Percentiles rank a stretch among this genome's conserved stretches.
phyloP scores from a whole-genome alignment of 2,888 invertebrate genomes.

The Thalpophila matura region DNA sequence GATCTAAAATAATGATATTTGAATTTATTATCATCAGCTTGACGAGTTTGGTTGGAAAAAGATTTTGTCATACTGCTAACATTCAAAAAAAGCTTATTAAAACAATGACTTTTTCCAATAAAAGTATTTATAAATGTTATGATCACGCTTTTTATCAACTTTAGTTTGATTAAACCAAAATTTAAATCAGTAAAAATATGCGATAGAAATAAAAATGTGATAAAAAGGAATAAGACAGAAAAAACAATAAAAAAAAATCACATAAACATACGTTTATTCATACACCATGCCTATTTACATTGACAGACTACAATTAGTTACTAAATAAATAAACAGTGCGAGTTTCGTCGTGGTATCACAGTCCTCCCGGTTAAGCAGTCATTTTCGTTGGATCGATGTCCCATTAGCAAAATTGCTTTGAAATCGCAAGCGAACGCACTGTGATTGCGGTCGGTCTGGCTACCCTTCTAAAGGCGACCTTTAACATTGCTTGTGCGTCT shows the following conservation, averaged over 20 bases:
- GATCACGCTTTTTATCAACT: too few relatives aligned
- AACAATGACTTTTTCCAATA: too few relatives aligned
- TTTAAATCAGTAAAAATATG: background rate
- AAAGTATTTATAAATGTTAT: too few relatives aligned
- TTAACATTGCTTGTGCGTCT: slow-evolving; percentile 23
- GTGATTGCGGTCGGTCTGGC: slow-evolving; percentile 49
- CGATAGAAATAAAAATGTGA: background rate
- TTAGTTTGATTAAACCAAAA: background rate
- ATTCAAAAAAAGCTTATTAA: too few relatives aligned
- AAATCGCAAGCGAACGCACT: slow-evolving; percentile 54
- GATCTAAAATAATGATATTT: too few relatives aligned
- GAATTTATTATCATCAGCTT: too few relatives aligned
- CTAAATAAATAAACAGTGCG: slow-evolving; percentile 80
- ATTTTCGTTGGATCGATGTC: slow-evolving; percentile 43
- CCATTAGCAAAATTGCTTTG: slow-evolving; percentile 52
- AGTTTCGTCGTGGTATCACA: slow-evolving; percentile 85
- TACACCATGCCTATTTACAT: slow-evolving; percentile 82
- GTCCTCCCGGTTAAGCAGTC: slow-evolving; percentile 68
- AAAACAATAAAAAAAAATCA: slow-evolving; percentile 30
- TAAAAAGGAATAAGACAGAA: background rate
- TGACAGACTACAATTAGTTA: slow-evolving; percentile 73
- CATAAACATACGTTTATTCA: slow-evolving; percentile 76
- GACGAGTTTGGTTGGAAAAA: too few relatives aligned
- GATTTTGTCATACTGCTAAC: too few relatives aligned
- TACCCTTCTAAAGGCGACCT: slow-evolving; percentile 43